Percentiles rank a stretch among this genome's conserved stretches.
phyloP scores from a whole-genome alignment of 2,113 vertebrate species.

The Rhinoderma darwinii region DNA sequence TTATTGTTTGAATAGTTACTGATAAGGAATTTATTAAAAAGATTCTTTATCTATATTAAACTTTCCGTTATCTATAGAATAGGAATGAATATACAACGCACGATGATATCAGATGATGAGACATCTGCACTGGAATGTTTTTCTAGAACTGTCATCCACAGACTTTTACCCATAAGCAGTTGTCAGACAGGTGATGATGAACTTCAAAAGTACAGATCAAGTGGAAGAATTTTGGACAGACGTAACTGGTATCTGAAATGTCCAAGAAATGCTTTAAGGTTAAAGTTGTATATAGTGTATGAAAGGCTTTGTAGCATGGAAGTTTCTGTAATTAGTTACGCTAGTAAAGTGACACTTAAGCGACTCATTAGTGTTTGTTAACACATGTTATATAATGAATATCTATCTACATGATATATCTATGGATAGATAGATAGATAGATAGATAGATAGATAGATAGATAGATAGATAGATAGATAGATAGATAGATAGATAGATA shows the following conservation, averaged over 20 bases:
- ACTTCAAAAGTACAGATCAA: constrained; percentile 33
- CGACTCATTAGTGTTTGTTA: neutral
- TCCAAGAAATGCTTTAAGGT: constrained; percentile 36
- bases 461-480: neutral
- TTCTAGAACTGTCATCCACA: neutral
- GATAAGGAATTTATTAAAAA: neutral
- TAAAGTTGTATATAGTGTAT: neutral
- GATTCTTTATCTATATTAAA: neutral
- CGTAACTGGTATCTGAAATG: neutral
- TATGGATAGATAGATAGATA: neutral
- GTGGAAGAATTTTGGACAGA: neutral
- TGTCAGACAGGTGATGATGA: constrained; percentile 37
- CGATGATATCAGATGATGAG: neutral
- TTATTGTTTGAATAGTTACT: constrained; percentile 10
- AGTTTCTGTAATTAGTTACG: neutral
- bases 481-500: neutral
- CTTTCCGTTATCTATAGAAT: neutral
- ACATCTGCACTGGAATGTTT: constrained; percentile 16
- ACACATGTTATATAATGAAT: too few relatives aligned
- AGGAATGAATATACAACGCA: neutral
- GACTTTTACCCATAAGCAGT: constrained; percentile 22
- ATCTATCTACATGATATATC: neutral
- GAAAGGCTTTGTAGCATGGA: neutral
- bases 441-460: neutral
- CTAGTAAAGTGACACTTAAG: constrained; percentile 4